Evolutionary conservation across 2,797 vertebrate genomes (phyloP).

Genomic region (Acrossocheilus fasciatus): DNA sequence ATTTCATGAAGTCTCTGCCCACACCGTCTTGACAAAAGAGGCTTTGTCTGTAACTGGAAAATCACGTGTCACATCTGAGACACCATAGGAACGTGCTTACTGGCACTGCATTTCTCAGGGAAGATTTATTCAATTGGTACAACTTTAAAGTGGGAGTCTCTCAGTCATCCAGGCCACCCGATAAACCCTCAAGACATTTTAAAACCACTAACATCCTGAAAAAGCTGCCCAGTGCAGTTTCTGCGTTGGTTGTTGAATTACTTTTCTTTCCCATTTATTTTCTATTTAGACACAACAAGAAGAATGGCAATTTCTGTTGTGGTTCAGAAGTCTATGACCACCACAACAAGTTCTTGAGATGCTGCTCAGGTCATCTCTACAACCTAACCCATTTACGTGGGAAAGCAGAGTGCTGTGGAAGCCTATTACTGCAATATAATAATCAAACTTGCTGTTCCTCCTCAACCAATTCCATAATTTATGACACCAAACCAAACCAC

Average conservation of each 20-base stretch:
- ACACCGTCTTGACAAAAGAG: neutral
- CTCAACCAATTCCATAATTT: slow-evolving; percentile 53
- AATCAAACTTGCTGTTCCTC: slow-evolving; percentile 64
- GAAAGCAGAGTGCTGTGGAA: slow-evolving; percentile 66
- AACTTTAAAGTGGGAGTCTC: neutral
- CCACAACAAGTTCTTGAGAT: slow-evolving; percentile 53
- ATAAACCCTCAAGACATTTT: neutral
- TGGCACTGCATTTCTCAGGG: neutral
- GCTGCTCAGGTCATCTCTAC: slow-evolving; percentile 67
- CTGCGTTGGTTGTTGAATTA: neutral
- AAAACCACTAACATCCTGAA: neutral
- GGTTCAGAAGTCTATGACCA: slow-evolving; percentile 59
- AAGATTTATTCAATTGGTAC: neutral
- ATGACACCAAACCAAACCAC: slow-evolving; percentile 42
- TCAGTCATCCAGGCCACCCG: neutral
- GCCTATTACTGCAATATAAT: slow-evolving; percentile 32
- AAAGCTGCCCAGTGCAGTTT: neutral
- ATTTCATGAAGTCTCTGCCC: neutral
- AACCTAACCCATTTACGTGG: fast-evolving
- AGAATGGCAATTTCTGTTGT: slow-evolving; percentile 60
- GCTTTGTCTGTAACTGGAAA: neutral
- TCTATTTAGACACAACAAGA: neutral
- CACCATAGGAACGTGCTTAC: neutral
- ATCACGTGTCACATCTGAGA: neutral
- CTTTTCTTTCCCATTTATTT: neutral